Evolutionary conservation across 2,113 vertebrate genomes (phyloP), one percentile per base, ranked within the genome.

Genomic region (Boleophthalmus pectinirostris): DNA sequence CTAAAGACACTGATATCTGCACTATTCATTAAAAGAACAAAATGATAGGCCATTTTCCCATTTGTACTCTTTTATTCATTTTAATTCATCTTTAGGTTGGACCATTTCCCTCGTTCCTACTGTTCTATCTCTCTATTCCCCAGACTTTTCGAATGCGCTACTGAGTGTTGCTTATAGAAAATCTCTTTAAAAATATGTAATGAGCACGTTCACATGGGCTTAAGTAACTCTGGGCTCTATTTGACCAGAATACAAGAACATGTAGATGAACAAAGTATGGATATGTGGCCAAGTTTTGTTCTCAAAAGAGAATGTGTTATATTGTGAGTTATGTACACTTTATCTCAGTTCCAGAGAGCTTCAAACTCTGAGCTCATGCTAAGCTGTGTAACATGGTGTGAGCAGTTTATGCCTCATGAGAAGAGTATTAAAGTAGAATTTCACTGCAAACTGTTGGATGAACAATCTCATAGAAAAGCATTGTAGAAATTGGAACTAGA

Each of bases 1-100:
- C 76, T 75, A 82, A 77, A 75, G 72, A 82, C 83, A 83, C 81
- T 78, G 72, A 88, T 90, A 91, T 91, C 85, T 87, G 84, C 76
- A 80, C 86, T 80, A 80, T 87, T 90, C 85, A 91, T 91, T 90
- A 90, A 74, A 54, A 75, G 65, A 79, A 76, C 74, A 77, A 82
- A 89, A 72, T 81, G 87, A 89, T 92, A 90, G 82, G 46, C 86
- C 77, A 47, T 87, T 89, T 90, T 87, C 71, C 79, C 80, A 89
- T 89, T 87, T 86, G 78, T 88, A 78, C 80, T 80, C 83, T 87
- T 89, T 91, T 90, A 91, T 90, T 90, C 84, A 33, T 82, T 90
- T 92, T 87, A 90, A 88, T 91, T 90, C 82, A 69, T 88, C 85
- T 76, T 71, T 69, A 68, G 74, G 70, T 92, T 87, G 78, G 88